Percentiles rank a stretch among this genome's conserved stretches.
Evolutionary conservation across 1,140 invertebrate genomes (phyloP).

Genomic region (Lordiphosa stackelbergi): DNA sequence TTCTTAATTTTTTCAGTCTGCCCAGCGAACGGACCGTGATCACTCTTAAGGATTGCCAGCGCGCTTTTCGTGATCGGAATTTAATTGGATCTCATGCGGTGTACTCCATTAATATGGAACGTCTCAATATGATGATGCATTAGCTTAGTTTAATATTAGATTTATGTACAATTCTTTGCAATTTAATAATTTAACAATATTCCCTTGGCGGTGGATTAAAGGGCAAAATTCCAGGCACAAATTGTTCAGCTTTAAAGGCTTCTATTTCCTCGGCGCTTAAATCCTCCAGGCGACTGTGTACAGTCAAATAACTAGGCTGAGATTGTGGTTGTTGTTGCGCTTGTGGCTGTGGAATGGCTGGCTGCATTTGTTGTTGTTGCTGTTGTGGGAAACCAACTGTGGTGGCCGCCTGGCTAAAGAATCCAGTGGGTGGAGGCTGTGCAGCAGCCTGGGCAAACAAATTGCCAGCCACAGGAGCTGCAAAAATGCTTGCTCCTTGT

Average conservation of each 20-base stretch:
- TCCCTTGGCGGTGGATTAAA: constrained; percentile 64
- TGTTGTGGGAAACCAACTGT: constrained; percentile 21
- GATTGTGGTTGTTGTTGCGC: constrained; percentile 7
- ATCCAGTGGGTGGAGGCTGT: constrained; percentile 18
- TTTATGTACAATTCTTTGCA: neutral
- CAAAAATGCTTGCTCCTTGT: constrained; percentile 30
- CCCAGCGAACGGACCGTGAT: constrained; percentile 73
- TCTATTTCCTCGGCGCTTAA: constrained; percentile 61
- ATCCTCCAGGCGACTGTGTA: constrained; percentile 59
- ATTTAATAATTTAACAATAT: constrained; percentile 34
- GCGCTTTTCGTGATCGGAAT: constrained; percentile 79
- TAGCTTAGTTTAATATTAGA: constrained; percentile 34
- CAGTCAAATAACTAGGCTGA: neutral
- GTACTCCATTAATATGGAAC: constrained; percentile 81
- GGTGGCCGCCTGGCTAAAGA: constrained; percentile 32
- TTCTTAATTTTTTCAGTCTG: constrained; percentile 65
- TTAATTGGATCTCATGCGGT: constrained; percentile 80
- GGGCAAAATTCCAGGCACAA: constrained; percentile 57
- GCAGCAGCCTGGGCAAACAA: too few species aligned
- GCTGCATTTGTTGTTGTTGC: constrained; percentile 22
- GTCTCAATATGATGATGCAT: constrained; percentile 79
- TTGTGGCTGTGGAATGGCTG: neutral
- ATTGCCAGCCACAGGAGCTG: constrained; percentile 9
- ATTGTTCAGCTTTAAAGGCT: constrained; percentile 63
- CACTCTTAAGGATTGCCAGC: constrained; percentile 80